phyloP scores from a whole-genome alignment of 1,140 invertebrate species.

The Rhopalosiphum maidis region DNA sequence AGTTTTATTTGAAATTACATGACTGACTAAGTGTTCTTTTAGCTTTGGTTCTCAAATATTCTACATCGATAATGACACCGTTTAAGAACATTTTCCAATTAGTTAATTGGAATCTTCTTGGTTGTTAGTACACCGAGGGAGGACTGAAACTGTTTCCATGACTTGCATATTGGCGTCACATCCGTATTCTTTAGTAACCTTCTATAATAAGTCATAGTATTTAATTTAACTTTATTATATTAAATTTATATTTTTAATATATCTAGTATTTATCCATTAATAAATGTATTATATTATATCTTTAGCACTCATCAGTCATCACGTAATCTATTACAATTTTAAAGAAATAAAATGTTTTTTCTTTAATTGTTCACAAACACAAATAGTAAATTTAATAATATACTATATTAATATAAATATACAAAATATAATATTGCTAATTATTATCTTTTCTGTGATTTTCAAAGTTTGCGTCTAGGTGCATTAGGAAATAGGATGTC shows the following conservation, averaged over 20 bases:
- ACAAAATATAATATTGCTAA: not conserved
- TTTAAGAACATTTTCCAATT: slow-evolving; percentile 1
- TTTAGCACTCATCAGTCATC: not conserved
- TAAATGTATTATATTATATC: not conserved
- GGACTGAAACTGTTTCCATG: not conserved
- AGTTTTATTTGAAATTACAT: not conserved
- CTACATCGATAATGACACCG: not conserved
- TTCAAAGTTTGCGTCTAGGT: not conserved
- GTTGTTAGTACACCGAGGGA: not conserved
- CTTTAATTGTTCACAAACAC: not conserved
- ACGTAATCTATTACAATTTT: not conserved
- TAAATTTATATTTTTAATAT: not conserved
- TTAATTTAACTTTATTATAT: not conserved
- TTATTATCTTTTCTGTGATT: not conserved
- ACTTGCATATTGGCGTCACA: not conserved
- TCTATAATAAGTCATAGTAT: not conserved
- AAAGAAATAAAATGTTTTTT: not conserved
- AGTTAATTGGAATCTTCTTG: not conserved
- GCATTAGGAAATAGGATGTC: not conserved
- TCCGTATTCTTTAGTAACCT: not conserved
- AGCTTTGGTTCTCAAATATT: not conserved
- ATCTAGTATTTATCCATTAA: not conserved
- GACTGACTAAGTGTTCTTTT: not conserved
- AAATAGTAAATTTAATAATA: not conserved
- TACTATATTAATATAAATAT: no score